Evolutionary conservation across 2,888 invertebrate species (phyloP).

Genomic region (Erebia ligea): DNA sequence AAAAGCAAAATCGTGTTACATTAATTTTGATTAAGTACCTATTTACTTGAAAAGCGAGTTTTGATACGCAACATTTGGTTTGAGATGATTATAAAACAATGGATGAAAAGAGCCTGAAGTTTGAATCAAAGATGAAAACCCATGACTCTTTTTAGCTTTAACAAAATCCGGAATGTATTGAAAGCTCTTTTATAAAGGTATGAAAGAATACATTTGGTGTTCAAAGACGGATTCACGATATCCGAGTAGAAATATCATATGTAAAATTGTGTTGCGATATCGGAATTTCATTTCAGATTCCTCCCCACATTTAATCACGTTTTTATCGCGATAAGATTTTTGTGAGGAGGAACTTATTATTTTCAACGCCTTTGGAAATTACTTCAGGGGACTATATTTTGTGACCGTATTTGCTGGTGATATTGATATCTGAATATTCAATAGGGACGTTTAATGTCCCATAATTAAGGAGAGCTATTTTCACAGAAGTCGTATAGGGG

Average conservation of each 20-base stretch:
- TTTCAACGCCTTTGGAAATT: slow-evolving; percentile 56
- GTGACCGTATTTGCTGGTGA: slow-evolving; percentile 13
- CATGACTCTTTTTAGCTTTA: not conserved
- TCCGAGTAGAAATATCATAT: slow-evolving; percentile 27
- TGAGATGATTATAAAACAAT: not conserved
- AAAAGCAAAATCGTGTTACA: not conserved
- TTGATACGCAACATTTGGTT: not conserved
- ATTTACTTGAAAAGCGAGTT: not conserved
- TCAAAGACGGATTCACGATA: slow-evolving; percentile 8
- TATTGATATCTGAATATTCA: slow-evolving; percentile 1
- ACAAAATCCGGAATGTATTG: slow-evolving; percentile 14
- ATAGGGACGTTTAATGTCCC: not conserved
- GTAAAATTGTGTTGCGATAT: slow-evolving; percentile 39
- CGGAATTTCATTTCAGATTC: slow-evolving; percentile 45
- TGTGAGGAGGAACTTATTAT: slow-evolving; percentile 52
- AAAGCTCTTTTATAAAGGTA: slow-evolving; percentile 14
- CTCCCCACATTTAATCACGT: slow-evolving; percentile 49
- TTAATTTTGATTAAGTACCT: not conserved
- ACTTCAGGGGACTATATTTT: slow-evolving; percentile 39
- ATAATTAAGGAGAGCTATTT: not conserved
- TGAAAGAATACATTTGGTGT: slow-evolving; percentile 19
- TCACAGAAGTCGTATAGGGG: too few species aligned
- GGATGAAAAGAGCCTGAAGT: not conserved
- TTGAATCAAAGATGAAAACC: not conserved
- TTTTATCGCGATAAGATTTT: slow-evolving; percentile 44